These are phyloP conservation scores for Cardiocondyla obscurior DNA, from an alignment of 1,140 invertebrate genomes.

Conservation along the genomic window DNA sequence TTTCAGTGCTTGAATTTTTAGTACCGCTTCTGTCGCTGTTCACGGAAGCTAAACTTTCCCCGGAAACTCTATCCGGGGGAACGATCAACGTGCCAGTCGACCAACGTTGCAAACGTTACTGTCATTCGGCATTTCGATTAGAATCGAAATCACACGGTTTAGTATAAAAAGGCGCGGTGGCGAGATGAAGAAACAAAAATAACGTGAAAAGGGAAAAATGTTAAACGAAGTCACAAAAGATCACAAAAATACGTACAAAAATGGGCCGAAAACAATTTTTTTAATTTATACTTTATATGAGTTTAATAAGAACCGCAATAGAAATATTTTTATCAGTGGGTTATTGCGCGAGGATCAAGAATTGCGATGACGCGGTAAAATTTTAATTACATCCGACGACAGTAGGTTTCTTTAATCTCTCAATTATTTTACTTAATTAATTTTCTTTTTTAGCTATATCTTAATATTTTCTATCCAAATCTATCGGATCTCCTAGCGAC, in stretches of 20 bases:
- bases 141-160: neutral
- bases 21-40: neutral
- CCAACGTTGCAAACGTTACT: neutral
- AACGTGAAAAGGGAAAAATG: neutral
- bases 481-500: no score
- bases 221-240: no score
- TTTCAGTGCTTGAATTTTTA: constrained; percentile 46
- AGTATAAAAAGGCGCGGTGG: neutral
- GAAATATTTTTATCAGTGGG: neutral
- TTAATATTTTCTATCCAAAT: no score
- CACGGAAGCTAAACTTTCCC: constrained; percentile 6
- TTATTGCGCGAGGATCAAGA: no score
- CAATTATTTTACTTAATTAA: no score
- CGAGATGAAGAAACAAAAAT: neutral
- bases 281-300: neutral
- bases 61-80: neutral
- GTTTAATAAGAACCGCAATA: neutral
- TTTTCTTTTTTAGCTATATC: no score
- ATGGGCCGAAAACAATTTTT: neutral
- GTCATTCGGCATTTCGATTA: neutral
- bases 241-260: neutral
- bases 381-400: no score
- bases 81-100: neutral
- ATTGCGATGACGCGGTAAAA: no score
- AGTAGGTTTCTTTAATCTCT: no score